Conservation (phyloP, 2,113 vertebrate genomes). For the Zapus hudsonius region DNA sequence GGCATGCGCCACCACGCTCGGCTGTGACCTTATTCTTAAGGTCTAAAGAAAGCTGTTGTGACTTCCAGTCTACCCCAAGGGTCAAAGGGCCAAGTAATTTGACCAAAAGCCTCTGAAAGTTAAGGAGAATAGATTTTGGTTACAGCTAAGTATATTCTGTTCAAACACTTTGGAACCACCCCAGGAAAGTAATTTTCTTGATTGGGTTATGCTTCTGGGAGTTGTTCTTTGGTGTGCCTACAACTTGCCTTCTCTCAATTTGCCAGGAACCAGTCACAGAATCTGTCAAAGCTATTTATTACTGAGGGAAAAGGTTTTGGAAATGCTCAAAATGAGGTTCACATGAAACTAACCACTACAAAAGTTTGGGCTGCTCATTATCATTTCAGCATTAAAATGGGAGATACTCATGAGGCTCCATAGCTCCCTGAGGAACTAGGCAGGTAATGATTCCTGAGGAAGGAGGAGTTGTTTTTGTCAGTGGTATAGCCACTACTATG, state of each 20-base stretch:
- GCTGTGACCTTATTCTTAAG: not conserved
- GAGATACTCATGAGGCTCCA: too few relatives aligned
- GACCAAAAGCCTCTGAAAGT: not conserved
- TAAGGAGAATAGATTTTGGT: not conserved
- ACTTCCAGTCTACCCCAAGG: not conserved
- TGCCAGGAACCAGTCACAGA: not conserved
- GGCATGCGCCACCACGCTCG: too few relatives aligned
- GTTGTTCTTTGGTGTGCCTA: not conserved
- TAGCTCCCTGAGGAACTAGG: not conserved
- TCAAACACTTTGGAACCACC: not conserved
- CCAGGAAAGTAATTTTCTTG: conserved; percentile 9
- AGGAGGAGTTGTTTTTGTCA: too few relatives aligned
- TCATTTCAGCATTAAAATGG: too few relatives aligned
- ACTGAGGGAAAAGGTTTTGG: not conserved
- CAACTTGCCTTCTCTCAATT: not conserved
- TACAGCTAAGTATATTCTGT: not conserved
- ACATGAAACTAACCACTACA: not conserved
- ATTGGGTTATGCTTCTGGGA: conserved; percentile 6
- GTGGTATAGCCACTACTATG: too few relatives aligned
- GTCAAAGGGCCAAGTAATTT: not conserved
- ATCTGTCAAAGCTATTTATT: not conserved
- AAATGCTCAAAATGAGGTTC: not conserved
- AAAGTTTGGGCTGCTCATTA: too few relatives aligned
- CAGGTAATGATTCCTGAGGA: too few relatives aligned
- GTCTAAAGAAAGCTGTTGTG: not conserved